phyloP scores from a whole-genome alignment of 1,140 invertebrate genomes.

The Ceratitis capitata region DNA sequence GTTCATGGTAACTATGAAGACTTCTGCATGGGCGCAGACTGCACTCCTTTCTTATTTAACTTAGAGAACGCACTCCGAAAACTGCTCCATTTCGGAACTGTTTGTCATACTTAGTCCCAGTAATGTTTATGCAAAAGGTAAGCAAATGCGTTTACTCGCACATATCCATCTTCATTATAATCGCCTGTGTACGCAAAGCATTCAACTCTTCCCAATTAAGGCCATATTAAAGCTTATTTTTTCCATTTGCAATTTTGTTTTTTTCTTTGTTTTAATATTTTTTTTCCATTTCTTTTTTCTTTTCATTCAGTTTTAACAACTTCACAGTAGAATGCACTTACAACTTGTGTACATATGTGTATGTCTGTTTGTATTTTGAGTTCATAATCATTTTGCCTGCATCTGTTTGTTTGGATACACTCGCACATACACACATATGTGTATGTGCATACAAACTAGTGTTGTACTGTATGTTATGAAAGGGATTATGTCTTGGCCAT shows the following conservation, averaged over 20 bases:
- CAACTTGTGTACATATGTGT: not conserved
- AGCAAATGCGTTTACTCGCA: no score
- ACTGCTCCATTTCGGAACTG: not conserved
- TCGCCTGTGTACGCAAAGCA: not conserved
- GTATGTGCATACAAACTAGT: no score
- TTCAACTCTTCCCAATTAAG: constrained; percentile 11
- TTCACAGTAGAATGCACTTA: not conserved
- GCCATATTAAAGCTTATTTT: not conserved
- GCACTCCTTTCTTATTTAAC: no score
- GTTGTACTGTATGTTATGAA: not conserved
- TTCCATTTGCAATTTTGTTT: no score
- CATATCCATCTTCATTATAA: not conserved
- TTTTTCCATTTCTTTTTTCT: not conserved
- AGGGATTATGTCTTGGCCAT: not conserved
- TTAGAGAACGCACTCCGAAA: no score
- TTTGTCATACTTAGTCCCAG: not conserved
- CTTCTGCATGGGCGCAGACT: no score
- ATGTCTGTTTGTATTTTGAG: not conserved
- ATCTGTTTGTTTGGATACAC: no score
- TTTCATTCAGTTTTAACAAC: constrained; percentile 6
- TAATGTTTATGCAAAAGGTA: not conserved
- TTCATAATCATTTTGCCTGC: not conserved
- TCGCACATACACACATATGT: no score
- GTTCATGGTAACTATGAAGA: no score
- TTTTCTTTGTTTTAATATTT: not conserved